Conservation (phyloP, 2,888 invertebrate species). For the Achlya flavicornis region DNA sequence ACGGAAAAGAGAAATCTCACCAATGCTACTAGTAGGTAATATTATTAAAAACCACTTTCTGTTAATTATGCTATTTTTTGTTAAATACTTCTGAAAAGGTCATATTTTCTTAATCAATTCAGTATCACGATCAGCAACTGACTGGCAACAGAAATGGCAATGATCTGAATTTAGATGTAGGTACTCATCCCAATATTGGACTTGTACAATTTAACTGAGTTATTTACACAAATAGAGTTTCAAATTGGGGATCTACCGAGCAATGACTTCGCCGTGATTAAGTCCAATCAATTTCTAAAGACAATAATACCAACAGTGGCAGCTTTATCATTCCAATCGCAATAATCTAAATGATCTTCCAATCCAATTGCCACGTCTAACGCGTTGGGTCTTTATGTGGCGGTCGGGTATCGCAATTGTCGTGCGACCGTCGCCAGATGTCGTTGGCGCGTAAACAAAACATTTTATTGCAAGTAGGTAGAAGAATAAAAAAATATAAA, state of each 20-base stretch:
- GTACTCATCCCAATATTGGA: not conserved
- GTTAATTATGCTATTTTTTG: too few species aligned
- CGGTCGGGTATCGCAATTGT: constrained; percentile 25
- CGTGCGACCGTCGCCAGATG: constrained; percentile 45
- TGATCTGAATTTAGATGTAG: too few species aligned
- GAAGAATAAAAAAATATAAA: constrained; percentile 8
- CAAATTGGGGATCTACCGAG: not conserved
- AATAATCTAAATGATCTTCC: constrained; percentile 26
- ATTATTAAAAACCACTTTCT: too few species aligned
- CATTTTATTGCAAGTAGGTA: constrained; percentile 46
- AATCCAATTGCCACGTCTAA: constrained; percentile 35
- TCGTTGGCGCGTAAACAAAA: constrained; percentile 55
- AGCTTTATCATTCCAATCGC: constrained; percentile 15
- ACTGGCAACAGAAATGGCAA: too few species aligned
- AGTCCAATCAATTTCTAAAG: constrained; percentile 8
- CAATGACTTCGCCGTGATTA: not conserved
- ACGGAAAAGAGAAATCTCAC: too few species aligned
- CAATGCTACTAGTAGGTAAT: too few species aligned
- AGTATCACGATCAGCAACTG: too few species aligned
- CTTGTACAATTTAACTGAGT: not conserved
- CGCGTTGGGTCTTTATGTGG: constrained; percentile 31
- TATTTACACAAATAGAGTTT: not conserved
- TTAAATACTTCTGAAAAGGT: too few species aligned
- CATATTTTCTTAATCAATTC: too few species aligned
- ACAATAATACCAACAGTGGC: constrained; percentile 1